Evolutionary conservation across 2,888 invertebrate species (phyloP).

Genomic region (Cephus spinipes): DNA sequence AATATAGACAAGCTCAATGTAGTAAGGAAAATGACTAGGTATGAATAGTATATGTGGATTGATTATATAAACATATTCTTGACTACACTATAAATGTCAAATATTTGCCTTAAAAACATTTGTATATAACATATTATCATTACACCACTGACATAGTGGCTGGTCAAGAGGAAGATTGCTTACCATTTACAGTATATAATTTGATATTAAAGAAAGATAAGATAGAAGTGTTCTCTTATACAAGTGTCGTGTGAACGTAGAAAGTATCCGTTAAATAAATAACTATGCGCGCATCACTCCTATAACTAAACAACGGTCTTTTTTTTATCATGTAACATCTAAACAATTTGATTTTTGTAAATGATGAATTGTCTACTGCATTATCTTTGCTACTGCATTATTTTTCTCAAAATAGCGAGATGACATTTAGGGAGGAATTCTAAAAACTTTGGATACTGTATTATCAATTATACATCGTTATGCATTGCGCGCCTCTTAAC

Average conservation of each 20-base stretch:
- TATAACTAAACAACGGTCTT: neutral
- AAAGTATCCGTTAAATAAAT: neutral
- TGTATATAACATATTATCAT: neutral
- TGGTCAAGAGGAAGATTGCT: neutral
- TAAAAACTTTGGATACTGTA: constrained; percentile 7
- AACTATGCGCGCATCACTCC: neutral
- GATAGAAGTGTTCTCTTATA: neutral
- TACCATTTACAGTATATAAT: neutral
- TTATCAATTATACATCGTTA: constrained; percentile 28
- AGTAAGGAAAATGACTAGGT: neutral
- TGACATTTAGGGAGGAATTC: neutral
- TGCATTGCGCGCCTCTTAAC: constrained; percentile 16
- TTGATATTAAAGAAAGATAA: neutral
- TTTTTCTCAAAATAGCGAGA: neutral
- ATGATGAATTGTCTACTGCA: neutral
- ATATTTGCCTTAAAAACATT: neutral
- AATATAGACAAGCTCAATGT: neutral
- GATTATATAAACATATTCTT: neutral
- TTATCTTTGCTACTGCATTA: neutral
- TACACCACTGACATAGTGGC: neutral
- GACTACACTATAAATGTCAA: neutral
- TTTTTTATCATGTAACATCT: neutral
- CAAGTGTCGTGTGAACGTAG: neutral
- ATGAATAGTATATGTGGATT: neutral
- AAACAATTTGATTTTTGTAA: neutral